These are phyloP conservation scores for Ennomos quercinarius DNA, from an alignment of 2,888 invertebrate species.

Conservation along the genomic window DNA sequence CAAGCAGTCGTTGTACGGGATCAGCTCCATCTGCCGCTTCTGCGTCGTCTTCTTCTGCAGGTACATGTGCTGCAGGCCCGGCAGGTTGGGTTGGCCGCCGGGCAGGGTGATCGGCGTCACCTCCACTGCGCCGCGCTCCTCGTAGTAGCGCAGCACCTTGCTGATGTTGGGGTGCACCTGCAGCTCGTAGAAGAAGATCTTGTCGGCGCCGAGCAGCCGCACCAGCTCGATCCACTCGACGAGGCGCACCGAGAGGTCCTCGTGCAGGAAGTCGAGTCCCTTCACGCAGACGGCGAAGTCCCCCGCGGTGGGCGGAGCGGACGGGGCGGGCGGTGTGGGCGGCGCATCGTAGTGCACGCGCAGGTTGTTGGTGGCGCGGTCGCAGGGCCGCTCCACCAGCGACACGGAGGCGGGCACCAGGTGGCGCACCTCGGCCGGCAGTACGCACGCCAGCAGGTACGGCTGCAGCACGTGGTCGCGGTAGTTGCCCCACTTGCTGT, in stretches of 20 bases:
- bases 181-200: constrained; percentile 95
- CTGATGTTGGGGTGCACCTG: constrained; percentile 97
- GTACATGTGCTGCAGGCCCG: constrained; percentile 95
- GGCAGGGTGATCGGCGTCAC: constrained; percentile 94
- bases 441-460: constrained; percentile 94
- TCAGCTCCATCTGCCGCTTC: constrained; percentile 97
- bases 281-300: constrained; percentile 97
- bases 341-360: constrained; percentile 93
- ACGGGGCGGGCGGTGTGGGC: constrained; percentile 76
- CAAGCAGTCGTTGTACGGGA: constrained; percentile 98
- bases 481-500: constrained; percentile 97
- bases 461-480: constrained; percentile 96
- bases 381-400: constrained; percentile 93
- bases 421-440: constrained; percentile 90
- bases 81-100: constrained; percentile 95
- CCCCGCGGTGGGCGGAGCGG: constrained; percentile 85
- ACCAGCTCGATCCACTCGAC: constrained; percentile 98
- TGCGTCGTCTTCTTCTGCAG: constrained; percentile 96
- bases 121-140: constrained; percentile 87
- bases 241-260: constrained; percentile 94
- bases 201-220: constrained; percentile 94
- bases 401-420: constrained; percentile 93
- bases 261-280: constrained; percentile 96
- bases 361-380: constrained; percentile 93
- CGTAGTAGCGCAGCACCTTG: constrained; percentile 90